Evolutionary conservation across 64 coral and sea anemone genomes (phyloP), one percentile per base, ranked within the genome.

Genomic region (Pachyseris speciosa): DNA sequence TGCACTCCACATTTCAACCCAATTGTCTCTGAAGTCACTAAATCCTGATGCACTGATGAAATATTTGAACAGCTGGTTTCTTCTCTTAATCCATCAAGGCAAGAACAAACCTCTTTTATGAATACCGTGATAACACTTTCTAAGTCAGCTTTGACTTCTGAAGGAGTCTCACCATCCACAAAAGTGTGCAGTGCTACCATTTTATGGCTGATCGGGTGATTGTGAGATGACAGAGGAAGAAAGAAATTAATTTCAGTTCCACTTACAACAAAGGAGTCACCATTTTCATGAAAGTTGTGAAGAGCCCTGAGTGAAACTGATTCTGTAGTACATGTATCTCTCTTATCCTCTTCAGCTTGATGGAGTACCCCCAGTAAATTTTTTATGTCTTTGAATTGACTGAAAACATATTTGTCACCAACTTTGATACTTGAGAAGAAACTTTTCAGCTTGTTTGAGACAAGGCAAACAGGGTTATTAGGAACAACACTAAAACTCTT

Each of bases 141-240:
- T 26, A 94, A 47, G 42, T 84, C 78, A 67, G 50, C 2, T 31
- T n/a, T 68, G 1, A 86, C 8, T 49, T 52, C 38, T 32, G 19
- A 48, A 48, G 63, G 12, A 31, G 32, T 69, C 71, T 33, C 7
- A 27, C 33, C n/a, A 31, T 80, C 64, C 20, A 32, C 6, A 3
- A 61, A 25, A 61, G 34, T 81, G 16, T 40, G 33, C 9, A 67
- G 68, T 37, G 66, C 60, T 58, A 78, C 17, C 60, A 94, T 69
- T 55, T 85, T 88, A 25, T 97, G 90, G 43, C 78, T 51, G 13
- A 85, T 64, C 24, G 86, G 95, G 40, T 97, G 61, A 60, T 27
- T 55, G n/a, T 66, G 24, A 28, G 72, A 78, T 7, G 86, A 78
- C 22, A 77, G 44, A 70, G 95, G 91, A 20, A 97, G 16, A 26